Evolutionary conservation across 2,888 invertebrate genomes (phyloP), one percentile per base, ranked within the genome.

Genomic region (Pheosia tremula): DNA sequence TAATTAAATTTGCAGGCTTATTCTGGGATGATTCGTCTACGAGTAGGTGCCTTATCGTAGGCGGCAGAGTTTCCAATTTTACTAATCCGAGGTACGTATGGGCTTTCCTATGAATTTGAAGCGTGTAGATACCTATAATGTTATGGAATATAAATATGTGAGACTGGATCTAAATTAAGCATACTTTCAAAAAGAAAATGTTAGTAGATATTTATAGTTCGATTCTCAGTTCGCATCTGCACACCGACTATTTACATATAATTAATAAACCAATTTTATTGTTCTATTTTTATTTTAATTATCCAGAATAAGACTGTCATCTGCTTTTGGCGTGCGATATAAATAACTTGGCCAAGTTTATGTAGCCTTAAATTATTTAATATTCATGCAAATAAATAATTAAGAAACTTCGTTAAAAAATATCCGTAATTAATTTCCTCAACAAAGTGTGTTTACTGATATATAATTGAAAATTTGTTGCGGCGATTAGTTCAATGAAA

Each of bases 1-100:
- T 76, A 71, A 75, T 74, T 75, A 74, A 72, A 59, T 68, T 61
- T 43, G 57, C 24, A 56, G 63, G 59, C 72, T 49, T 72, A 72
- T 74, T 75, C 72, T 61, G 72, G 36, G n/a, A 39, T 60, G 50
- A 56, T 61, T 56, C 56, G 55, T n/a, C 47, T 10, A 47, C 47
- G 11, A 11, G 37, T 8, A 24, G 24, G 1, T 54, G 36, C 10
- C 54, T 54, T 54, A 54, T 38, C 24, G 54, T 9, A 13, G 52
- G 24, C 52, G 52, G 36, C 11, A 52, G 36, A 49, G 9, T 3
- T 52, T 54, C 38, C 38, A 38, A 54, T 37, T 52, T 38, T 8
- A 54, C 11, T 54, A 54, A 52, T 52, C 36, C 49, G 13, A 9
- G 10, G 9, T 43, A 43, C 10, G 43, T 43, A 43, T 24, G 24